Evolutionary conservation across 2,888 invertebrate genomes (phyloP).

Genomic region (Dynastes tityus): DNA sequence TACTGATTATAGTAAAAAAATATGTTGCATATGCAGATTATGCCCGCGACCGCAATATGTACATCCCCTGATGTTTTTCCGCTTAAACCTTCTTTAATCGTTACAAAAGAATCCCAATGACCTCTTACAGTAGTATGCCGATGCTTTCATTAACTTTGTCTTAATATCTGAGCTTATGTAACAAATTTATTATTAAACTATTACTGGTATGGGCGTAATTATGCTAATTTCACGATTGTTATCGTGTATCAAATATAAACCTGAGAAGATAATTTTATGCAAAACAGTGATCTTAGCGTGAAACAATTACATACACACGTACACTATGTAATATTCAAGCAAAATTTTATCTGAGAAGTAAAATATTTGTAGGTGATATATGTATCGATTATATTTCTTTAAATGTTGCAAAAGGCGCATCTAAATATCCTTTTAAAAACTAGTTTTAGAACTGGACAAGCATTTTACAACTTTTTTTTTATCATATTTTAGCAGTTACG

Average conservation of each 20-base stretch:
- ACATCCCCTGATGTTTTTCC: conserved; percentile 19
- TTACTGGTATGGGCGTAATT: conserved; percentile 15
- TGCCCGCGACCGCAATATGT: not conserved
- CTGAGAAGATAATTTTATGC: not conserved
- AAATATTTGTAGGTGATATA: too few species aligned
- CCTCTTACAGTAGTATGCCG: not conserved
- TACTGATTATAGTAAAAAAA: conserved; percentile 15
- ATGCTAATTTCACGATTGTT: conserved; percentile 21
- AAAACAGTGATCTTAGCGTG: not conserved
- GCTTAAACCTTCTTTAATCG: conserved; percentile 4
- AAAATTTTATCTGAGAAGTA: too few species aligned
- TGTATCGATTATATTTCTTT: too few species aligned
- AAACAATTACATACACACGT: not conserved
- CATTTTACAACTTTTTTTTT: too few species aligned
- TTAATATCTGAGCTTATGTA: conserved; percentile 13
- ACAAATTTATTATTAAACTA: conserved; percentile 27
- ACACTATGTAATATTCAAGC: too few species aligned
- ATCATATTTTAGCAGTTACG: too few species aligned
- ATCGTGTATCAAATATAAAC: not conserved
- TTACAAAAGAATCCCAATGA: not conserved
- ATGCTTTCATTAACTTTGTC: too few species aligned
- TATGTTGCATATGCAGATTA: not conserved
- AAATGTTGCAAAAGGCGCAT: too few species aligned
- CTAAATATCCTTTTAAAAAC: too few species aligned
- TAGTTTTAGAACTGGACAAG: too few species aligned